Percentiles rank a stretch among this genome's conserved stretches.
These are phyloP conservation scores for Lampris incognitus DNA, from an alignment of 2,113 vertebrate genomes.

Conservation along the genomic window DNA sequence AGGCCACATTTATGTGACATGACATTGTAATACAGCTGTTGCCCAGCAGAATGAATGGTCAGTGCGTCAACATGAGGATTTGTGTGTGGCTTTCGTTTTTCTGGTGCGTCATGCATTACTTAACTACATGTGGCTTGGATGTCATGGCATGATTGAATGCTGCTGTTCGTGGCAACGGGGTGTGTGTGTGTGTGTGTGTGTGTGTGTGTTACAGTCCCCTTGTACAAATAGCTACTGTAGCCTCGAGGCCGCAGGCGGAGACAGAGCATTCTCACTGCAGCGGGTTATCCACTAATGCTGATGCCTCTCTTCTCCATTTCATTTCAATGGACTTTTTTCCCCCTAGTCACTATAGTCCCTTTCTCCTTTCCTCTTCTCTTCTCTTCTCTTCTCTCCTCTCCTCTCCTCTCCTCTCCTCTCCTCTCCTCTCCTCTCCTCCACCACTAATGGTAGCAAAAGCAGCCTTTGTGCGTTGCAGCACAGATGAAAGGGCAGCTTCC, in stretches of 20 bases:
- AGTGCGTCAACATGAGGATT: constrained; percentile 19
- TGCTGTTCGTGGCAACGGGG: constrained; percentile 36
- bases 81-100: constrained; percentile 20
- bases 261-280: constrained; percentile 73
- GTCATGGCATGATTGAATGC: constrained; percentile 20
- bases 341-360: constrained; percentile 13
- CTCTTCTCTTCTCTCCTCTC: constrained; percentile 3
- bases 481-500: constrained; percentile 61
- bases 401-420: constrained; percentile 19
- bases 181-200: not conserved
- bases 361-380: not conserved
- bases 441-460: constrained; percentile 20
- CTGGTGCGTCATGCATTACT: constrained; percentile 49
- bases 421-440: not conserved
- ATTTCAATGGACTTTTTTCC: constrained; percentile 75
- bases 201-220: constrained; percentile 56
- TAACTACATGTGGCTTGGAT: constrained; percentile 6
- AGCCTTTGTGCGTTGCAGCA: constrained; percentile 55
- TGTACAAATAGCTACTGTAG: constrained; percentile 54
- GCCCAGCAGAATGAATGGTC: constrained; percentile 19
- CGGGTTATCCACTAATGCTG: constrained; percentile 77
- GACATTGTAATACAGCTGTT: constrained; percentile 10
- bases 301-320: constrained; percentile 73
- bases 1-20: constrained; percentile 15
- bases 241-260: constrained; percentile 69